These are phyloP conservation scores for Vanessa cardui DNA, from an alignment of 2,888 invertebrate genomes.

Conservation along the genomic window DNA sequence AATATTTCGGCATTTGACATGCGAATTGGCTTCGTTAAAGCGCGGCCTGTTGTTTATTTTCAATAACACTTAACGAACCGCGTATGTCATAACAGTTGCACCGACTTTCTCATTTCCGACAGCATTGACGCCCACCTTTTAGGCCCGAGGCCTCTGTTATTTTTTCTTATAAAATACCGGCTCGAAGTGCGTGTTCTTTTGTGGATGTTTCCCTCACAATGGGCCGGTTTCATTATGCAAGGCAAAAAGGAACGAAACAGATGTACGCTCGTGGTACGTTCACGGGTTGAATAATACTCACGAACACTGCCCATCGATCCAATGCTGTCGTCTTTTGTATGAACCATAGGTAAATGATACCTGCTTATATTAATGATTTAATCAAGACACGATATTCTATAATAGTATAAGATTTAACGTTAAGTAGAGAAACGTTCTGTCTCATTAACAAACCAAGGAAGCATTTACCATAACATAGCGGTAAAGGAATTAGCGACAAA, in stretches of 20 bases:
- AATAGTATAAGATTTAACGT: neutral
- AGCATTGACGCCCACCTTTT: slow-evolving; percentile 73
- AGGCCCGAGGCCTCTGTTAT: slow-evolving; percentile 68
- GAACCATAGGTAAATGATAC: slow-evolving; percentile 32
- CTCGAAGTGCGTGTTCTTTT: slow-evolving; percentile 77
- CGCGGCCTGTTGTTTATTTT: slow-evolving; percentile 66
- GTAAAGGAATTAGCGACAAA: slow-evolving; percentile 61
- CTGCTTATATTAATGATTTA: slow-evolving; percentile 3
- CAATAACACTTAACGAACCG: slow-evolving; percentile 70
- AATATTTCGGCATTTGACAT: slow-evolving; percentile 45
- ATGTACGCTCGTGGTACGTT: slow-evolving; percentile 72
- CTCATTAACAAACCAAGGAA: slow-evolving; percentile 55
- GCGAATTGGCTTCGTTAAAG: slow-evolving; percentile 56
- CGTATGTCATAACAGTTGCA: slow-evolving; percentile 81
- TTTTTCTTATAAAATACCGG: slow-evolving; percentile 74
- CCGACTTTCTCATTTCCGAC: slow-evolving; percentile 77
- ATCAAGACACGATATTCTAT: neutral
- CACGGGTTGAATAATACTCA: slow-evolving; percentile 75
- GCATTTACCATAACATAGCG: slow-evolving; percentile 71
- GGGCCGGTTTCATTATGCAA: slow-evolving; percentile 77
- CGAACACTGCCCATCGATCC: slow-evolving; percentile 71
- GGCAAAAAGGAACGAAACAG: slow-evolving; percentile 79
- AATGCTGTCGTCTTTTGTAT: slow-evolving; percentile 69
- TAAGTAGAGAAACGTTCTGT: slow-evolving; percentile 34
- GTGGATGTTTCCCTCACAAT: slow-evolving; percentile 76